phyloP scores from a whole-genome alignment of 2,113 vertebrate species.

The Tetraodon nigroviridis region DNA sequence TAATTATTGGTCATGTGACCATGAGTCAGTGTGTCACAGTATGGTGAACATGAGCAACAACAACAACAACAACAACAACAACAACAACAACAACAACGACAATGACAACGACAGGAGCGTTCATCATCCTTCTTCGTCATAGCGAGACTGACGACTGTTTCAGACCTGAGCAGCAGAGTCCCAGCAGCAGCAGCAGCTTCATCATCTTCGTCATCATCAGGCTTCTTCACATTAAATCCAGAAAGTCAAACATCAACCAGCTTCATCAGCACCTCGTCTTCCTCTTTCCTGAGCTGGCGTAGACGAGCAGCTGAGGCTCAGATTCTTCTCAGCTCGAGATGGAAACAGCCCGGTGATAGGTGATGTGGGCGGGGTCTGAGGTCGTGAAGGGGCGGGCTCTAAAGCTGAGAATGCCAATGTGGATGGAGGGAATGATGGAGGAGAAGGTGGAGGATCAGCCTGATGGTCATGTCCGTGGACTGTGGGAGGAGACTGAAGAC shows the following conservation, averaged over 20 bases:
- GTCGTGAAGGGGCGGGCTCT: slow-evolving; percentile 86
- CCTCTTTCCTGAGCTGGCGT: neutral
- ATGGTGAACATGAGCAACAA: too few species aligned
- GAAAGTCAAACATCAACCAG: slow-evolving; percentile 1
- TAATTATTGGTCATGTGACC: too few species aligned
- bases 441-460: too few species aligned
- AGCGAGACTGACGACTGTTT: neutral
- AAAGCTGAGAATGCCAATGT: slow-evolving; percentile 69
- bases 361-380: neutral
- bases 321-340: neutral
- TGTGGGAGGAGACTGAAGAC: too few species aligned
- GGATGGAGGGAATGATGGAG: too few species aligned
- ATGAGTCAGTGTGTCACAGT: too few species aligned
- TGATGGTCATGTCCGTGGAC: too few species aligned
- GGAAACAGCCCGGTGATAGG: too few species aligned
- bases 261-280: neutral
- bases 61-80: too few species aligned
- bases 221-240: neutral
- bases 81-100: too few species aligned
- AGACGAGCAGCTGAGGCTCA: slow-evolving; percentile 1
- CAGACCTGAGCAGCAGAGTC: slow-evolving; percentile 54
- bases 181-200: slow-evolving; percentile 29
- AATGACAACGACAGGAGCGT: too few species aligned
- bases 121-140: neutral
- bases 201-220: neutral